A percentile compares a stretch with the other conserved stretches of the same genome.
Evolutionary conservation across 1,140 invertebrate genomes (phyloP).

Genomic region (Heliconius melpomene): DNA sequence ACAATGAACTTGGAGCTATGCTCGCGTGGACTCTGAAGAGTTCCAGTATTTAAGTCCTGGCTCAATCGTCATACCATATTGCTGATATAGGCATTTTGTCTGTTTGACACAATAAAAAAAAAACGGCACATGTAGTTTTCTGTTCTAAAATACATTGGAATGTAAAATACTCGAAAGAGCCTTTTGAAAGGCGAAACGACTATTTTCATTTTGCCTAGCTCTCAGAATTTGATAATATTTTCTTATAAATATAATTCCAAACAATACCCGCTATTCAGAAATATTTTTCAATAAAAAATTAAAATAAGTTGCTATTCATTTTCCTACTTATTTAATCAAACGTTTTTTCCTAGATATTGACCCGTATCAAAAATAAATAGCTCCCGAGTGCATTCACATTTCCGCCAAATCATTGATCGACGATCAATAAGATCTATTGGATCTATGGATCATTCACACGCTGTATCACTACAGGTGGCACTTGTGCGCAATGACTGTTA

Average conservation of each 20-base stretch:
- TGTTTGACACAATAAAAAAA: too few species aligned
- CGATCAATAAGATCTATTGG: slow-evolving; percentile 53
- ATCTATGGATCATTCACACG: slow-evolving; percentile 57
- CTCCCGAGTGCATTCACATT: slow-evolving; percentile 60
- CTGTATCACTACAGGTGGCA: slow-evolving; percentile 64
- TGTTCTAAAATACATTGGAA: too few species aligned
- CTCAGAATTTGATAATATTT: not conserved
- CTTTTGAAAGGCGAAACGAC: too few species aligned
- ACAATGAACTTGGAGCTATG: too few species aligned
- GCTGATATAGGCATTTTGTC: too few species aligned
- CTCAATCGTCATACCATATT: too few species aligned
- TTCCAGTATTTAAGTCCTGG: too few species aligned
- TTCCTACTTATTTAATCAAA: not conserved
- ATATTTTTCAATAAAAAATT: not conserved
- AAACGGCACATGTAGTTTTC: too few species aligned
- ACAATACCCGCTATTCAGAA: not conserved
- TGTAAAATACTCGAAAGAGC: too few species aligned
- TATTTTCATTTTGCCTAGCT: too few species aligned
- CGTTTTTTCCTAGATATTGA: slow-evolving; percentile 24
- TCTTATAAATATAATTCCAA: not conserved
- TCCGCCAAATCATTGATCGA: slow-evolving; percentile 72
- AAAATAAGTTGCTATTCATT: slow-evolving; percentile 9
- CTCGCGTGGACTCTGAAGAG: too few species aligned
- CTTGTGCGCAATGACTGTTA: slow-evolving; percentile 47
- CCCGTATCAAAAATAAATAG: slow-evolving; percentile 52